These are phyloP conservation scores for Patella depressa DNA, from an alignment of 2,888 invertebrate species.

Conservation along the genomic window DNA sequence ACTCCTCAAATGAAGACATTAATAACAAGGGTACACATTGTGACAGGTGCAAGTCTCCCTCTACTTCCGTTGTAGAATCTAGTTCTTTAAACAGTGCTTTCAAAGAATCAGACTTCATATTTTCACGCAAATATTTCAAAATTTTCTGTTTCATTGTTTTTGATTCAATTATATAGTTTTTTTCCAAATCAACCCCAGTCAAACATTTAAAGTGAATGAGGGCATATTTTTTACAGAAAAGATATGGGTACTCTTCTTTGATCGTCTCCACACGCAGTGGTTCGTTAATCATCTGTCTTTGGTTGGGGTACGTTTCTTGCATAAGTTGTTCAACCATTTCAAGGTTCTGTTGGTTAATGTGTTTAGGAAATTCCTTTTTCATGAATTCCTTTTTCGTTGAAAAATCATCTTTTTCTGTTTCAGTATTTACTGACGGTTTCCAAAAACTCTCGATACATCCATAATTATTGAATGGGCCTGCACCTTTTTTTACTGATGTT, in stretches of 20 bases:
- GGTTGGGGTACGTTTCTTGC: not conserved
- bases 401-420: too few species aligned
- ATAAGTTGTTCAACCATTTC: not conserved
- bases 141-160: not conserved
- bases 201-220: not conserved
- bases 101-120: not conserved
- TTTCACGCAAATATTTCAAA: not conserved
- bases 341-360: not conserved
- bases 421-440: too few species aligned
- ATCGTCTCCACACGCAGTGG: not conserved
- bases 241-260: not conserved
- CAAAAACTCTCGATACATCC: too few species aligned
- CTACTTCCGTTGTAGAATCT: not conserved
- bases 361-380: not conserved
- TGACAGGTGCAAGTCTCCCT: not conserved
- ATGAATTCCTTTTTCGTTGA: not conserved
- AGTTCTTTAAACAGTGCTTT: not conserved
- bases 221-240: not conserved
- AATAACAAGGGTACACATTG: not conserved
- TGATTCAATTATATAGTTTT: not conserved
- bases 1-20: not conserved
- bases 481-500: not conserved
- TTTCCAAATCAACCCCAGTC: not conserved
- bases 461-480: too few species aligned
- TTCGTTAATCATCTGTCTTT: not conserved